These are phyloP conservation scores for Artibeus lituratus DNA, from an alignment of 2,797 vertebrate genomes.

Conservation along the genomic window DNA sequence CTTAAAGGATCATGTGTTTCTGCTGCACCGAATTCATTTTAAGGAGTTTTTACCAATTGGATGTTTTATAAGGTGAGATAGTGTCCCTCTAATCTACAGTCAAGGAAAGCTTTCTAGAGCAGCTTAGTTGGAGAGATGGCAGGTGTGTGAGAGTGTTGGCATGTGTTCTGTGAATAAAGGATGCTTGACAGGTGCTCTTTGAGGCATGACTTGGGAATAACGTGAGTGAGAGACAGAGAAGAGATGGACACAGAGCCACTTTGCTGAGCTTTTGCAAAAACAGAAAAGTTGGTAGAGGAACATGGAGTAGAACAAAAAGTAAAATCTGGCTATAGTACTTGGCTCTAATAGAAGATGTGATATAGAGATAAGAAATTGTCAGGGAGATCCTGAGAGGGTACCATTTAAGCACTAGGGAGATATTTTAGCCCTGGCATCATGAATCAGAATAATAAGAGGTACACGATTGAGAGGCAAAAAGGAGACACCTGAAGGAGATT, in stretches of 20 bases:
- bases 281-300: background rate
- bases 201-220: constrained; percentile 12
- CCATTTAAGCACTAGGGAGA: background rate
- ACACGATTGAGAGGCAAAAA: background rate
- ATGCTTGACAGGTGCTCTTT: background rate
- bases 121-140: background rate
- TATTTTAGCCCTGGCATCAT: background rate
- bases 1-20: background rate
- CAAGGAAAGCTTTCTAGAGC: background rate
- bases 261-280: constrained; percentile 37
- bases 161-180: background rate
- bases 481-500: background rate
- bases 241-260: constrained; percentile 47
- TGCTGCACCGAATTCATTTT: background rate
- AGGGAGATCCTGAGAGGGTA: background rate
- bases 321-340: background rate
- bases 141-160: constrained; percentile 23
- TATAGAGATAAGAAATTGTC: background rate
- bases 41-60: constrained; percentile 27
- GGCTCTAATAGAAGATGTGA: background rate
- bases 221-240: constrained; percentile 1
- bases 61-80: background rate
- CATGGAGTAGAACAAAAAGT: background rate
- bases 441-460: background rate
- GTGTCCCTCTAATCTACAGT: constrained; percentile 28